Evolutionary conservation across 2,113 vertebrate genomes (phyloP).

Genomic region (Prinia subflava): DNA sequence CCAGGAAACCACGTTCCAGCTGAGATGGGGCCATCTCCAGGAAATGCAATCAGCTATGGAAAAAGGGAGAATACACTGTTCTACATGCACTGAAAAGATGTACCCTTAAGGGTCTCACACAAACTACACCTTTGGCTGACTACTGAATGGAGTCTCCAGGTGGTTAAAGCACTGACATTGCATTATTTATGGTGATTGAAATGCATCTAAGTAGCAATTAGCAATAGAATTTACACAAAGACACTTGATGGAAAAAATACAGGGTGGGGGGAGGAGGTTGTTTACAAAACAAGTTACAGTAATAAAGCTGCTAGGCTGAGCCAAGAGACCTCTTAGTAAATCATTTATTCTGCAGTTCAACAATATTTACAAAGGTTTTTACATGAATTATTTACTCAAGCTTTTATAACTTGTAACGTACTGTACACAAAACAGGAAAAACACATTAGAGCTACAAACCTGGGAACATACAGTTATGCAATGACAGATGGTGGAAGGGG

Average conservation of each 20-base stretch:
- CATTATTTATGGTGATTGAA: slow-evolving; percentile 78
- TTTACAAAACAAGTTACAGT: slow-evolving; percentile 74
- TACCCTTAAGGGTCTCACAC: slow-evolving; percentile 7
- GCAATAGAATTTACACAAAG: slow-evolving; percentile 66
- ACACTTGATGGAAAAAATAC: slow-evolving; percentile 65
- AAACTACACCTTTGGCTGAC: slow-evolving; percentile 45
- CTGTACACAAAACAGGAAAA: slow-evolving; percentile 67
- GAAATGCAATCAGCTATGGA: not conserved
- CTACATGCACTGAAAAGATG: not conserved
- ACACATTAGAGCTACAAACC: slow-evolving; percentile 57
- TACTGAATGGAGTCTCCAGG: slow-evolving; percentile 65
- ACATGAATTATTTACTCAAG: slow-evolving; percentile 86
- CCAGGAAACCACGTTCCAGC: not conserved
- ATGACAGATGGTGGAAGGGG: slow-evolving; percentile 62
- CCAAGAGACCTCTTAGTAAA: slow-evolving; percentile 77
- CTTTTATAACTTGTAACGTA: slow-evolving; percentile 70
- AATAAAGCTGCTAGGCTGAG: slow-evolving; percentile 78
- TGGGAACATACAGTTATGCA: slow-evolving; percentile 60
- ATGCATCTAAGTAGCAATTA: slow-evolving; percentile 55
- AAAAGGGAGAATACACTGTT: not conserved
- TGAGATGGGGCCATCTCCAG: not conserved
- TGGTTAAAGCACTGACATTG: slow-evolving; percentile 69
- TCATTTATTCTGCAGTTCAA: slow-evolving; percentile 82
- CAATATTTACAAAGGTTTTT: slow-evolving; percentile 80
- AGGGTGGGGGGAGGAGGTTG: slow-evolving; percentile 37